phyloP scores from a whole-genome alignment of 2,797 vertebrate genomes.

The Tauraco hartlaubi region DNA sequence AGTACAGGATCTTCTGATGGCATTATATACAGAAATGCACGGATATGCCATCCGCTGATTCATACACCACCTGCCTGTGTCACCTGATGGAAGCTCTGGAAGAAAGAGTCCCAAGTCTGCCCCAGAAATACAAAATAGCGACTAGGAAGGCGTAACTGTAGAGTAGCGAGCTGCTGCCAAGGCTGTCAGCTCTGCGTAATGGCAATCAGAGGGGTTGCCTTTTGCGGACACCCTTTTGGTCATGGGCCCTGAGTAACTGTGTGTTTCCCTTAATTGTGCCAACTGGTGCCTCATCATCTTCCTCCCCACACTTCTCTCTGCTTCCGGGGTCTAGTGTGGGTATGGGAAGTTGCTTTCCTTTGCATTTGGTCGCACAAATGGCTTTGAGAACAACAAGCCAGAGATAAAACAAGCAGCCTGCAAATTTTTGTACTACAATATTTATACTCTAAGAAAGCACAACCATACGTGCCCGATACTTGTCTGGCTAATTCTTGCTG shows the following conservation, averaged over 20 bases:
- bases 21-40: not conserved
- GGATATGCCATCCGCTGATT: not conserved
- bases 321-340: not conserved
- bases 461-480: not conserved
- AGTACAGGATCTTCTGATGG: not conserved
- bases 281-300: not conserved
- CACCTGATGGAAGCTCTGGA: not conserved
- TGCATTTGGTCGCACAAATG: not conserved
- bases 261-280: not conserved
- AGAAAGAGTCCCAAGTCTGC: not conserved
- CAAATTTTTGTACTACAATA: not conserved
- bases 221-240: not conserved
- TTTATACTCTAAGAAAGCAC: not conserved
- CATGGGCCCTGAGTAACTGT: not conserved
- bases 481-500: slow-evolving; percentile 46
- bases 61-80: not conserved
- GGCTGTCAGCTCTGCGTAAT: not conserved
- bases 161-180: not conserved
- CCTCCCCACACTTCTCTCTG: not conserved
- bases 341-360: not conserved
- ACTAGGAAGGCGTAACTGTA: not conserved
- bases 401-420: not conserved
- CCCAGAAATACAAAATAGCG: not conserved
- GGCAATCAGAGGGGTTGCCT: not conserved
- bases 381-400: not conserved